phyloP scores from a whole-genome alignment of 64 coral and sea anemone species.

The Acropora yongei region DNA sequence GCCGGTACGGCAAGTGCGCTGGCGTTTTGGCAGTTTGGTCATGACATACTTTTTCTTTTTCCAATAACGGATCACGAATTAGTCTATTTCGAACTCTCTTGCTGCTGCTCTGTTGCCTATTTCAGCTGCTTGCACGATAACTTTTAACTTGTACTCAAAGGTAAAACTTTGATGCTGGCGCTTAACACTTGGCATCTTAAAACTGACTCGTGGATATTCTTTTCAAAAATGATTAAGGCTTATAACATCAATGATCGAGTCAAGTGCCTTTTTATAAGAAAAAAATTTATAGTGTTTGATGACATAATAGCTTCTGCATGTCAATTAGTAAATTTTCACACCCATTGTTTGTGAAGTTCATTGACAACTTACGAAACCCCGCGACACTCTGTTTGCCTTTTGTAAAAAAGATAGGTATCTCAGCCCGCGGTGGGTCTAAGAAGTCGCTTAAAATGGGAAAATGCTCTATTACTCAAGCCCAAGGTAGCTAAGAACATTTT shows the following conservation, averaged over 20 bases:
- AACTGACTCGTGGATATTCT: conserved; percentile 31
- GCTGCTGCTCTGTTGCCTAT: conserved; percentile 61
- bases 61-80: conserved; percentile 65
- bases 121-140: conserved; percentile 28
- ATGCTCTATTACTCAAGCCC: too few species aligned
- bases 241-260: conserved; percentile 12
- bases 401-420: too few species aligned
- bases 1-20: neutral
- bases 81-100: conserved; percentile 67
- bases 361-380: too few species aligned
- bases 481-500: too few species aligned
- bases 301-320: neutral
- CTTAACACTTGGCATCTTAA: conserved; percentile 38
- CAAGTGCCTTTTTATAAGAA: conserved; percentile 43
- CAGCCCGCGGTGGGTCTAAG: too few species aligned
- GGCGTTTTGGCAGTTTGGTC: conserved; percentile 44
- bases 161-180: conserved; percentile 41
- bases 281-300: neutral
- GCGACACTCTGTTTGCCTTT: too few species aligned
- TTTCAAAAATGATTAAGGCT: conserved; percentile 41
- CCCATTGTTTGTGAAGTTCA: neutral
- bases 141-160: conserved; percentile 51
- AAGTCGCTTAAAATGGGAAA: too few species aligned
- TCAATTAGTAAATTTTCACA: neutral
- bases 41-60: conserved; percentile 48